Base-by-base conservation (phyloP, 64 coral and sea anemone species). In the Orbicella faveolata region DNA sequence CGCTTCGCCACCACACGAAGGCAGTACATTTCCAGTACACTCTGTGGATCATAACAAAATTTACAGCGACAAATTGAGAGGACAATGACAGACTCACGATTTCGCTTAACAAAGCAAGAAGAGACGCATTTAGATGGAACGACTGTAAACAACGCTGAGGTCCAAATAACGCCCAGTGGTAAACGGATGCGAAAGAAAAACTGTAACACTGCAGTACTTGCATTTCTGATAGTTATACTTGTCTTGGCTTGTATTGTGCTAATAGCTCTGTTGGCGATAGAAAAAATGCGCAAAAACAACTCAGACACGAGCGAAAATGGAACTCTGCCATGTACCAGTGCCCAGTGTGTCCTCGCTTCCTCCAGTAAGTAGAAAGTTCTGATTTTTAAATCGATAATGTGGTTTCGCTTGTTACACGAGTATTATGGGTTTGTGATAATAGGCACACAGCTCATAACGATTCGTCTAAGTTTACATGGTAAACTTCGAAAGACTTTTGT, bases 41-140 rank as follows among this genome's bases (percentile, higher is more conserved):
- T 79, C 44, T 3, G 51, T 25, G 25, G n/a, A 79, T 57, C 18
- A 57, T 18, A 21, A 34, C 21, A 57, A 30, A 21, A 57, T 26
- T 64, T 62, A 1, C 9, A 20, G 57, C 23, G 9, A 61, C 17
- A 14, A 36, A 16, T 63, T 34, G 12, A 57, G 80, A 70, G 15
- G 61, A 39, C 19, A 62, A 83, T 64, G 80, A 37, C 80, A 64
- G 59, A 83, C 64, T 35, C 61, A 17, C 13, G 61, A 64, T 65
- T 66, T 39, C 80, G 80, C 30, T 83, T 83, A 83, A 30, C 80
- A 83, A 83, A 64, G 59, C 57, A 66, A 36, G 80, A 81, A 35
- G 59, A 83, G 34, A 83, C 23, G 34, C 52, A 65, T 66, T n/a
- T 83, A 64, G 59, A 83, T 36, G 61, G 80, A 36, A 19, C 4